Conservation (phyloP, 2,888 invertebrate species). For the Thelaira solivaga region DNA sequence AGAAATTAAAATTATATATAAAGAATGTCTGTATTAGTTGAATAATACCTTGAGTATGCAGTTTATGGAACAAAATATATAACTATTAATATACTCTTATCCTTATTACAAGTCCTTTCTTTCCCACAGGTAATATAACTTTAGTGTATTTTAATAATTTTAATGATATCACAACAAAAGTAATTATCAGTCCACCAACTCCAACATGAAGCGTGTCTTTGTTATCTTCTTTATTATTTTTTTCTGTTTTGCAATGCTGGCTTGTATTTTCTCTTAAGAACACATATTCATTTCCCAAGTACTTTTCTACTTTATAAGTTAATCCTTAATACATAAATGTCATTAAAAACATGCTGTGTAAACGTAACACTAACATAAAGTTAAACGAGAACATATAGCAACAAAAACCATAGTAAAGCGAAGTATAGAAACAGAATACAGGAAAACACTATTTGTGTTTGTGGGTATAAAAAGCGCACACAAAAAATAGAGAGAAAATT, state of each 20-base stretch:
- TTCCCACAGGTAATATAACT: no score
- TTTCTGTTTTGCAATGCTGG: neutral
- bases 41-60: no score
- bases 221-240: neutral
- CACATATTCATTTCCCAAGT: conserved; percentile 21
- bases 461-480: conserved; percentile 18
- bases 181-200: no score
- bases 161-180: no score
- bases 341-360: conserved; percentile 47
- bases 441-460: conserved; percentile 64
- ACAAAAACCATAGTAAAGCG: neutral
- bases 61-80: no score
- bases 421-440: conserved; percentile 48
- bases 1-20: no score
- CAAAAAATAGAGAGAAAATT: neutral
- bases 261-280: neutral
- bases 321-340: conserved; percentile 56
- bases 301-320: conserved; percentile 50
- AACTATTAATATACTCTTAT: no score
- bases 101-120: no score
- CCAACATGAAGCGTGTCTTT: no score
- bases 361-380: neutral
- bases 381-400: neutral
- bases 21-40: no score
- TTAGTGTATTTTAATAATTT: no score